A percentile compares a stretch with the other conserved stretches of the same genome.
Evolutionary conservation across 53 echinoderm and acorn worm species (phyloP).

Genomic region (Paracentrotus lividus): DNA sequence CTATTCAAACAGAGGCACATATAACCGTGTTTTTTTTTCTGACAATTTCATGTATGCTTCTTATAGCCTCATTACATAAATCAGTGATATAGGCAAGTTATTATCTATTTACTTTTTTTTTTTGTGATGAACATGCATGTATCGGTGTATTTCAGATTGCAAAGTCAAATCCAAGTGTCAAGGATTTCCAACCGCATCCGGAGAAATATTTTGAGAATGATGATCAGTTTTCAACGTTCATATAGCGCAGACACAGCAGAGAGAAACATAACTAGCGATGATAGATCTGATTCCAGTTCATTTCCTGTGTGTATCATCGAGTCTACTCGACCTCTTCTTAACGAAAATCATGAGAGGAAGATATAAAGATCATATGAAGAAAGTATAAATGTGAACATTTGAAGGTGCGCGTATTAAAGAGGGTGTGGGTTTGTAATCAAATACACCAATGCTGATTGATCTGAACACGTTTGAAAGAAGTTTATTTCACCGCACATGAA

Average conservation of each 20-base stretch:
- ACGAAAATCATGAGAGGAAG: not conserved
- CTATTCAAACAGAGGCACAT: too few relatives aligned
- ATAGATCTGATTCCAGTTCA: conserved; percentile 4
- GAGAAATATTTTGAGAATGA: conserved; percentile 20
- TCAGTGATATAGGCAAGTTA: too few relatives aligned
- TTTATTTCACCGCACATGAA: not conserved
- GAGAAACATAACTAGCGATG: not conserved
- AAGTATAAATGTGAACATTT: not conserved
- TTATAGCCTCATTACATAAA: too few relatives aligned
- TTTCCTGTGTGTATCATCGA: not conserved
- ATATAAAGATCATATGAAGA: not conserved
- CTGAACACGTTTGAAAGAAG: not conserved
- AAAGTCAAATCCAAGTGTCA: not conserved
- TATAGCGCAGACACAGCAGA: not conserved
- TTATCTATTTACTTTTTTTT: too few relatives aligned
- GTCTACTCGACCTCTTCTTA: not conserved
- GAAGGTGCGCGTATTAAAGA: not conserved
- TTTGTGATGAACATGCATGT: too few relatives aligned
- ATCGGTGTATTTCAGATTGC: not conserved
- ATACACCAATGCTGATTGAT: not conserved
- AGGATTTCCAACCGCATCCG: not conserved
- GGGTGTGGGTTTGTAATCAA: not conserved
- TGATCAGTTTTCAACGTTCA: not conserved
- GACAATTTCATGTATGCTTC: too few relatives aligned
- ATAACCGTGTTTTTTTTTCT: too few relatives aligned